Evolutionary conservation across 1,140 invertebrate species (phyloP).

Genomic region (Aphelinus atriplicis): DNA sequence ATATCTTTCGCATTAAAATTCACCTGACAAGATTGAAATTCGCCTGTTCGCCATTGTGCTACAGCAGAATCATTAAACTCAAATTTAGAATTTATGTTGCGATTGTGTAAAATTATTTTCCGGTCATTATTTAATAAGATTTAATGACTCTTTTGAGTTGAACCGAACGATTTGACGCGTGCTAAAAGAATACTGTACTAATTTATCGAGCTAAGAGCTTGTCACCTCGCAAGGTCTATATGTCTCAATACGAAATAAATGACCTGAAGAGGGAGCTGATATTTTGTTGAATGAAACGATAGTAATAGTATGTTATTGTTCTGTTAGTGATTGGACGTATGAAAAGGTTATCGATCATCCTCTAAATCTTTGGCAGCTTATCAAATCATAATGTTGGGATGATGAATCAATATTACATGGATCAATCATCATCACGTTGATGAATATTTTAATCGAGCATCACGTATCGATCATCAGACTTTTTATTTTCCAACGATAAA

Average conservation of each 20-base stretch:
- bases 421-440: too few relatives aligned
- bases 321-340: conserved; percentile 14
- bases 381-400: too few relatives aligned
- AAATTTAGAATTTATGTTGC: background rate
- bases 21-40: conserved; percentile 38
- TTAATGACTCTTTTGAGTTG: background rate
- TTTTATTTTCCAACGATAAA: background rate
- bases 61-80: background rate
- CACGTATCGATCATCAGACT: background rate
- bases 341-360: conserved; percentile 6
- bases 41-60: conserved; percentile 2
- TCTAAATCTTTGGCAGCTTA: conserved; percentile 23
- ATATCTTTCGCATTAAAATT: conserved; percentile 6
- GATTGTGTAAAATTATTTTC: background rate
- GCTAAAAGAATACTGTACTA: conserved; percentile 16
- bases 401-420: too few relatives aligned
- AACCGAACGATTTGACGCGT: background rate
- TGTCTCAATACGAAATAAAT: background rate
- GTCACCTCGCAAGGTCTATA: background rate
- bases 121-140: conserved; percentile 10
- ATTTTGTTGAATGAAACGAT: too few relatives aligned
- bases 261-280: background rate
- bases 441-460: too few relatives aligned
- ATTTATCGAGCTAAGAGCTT: background rate
- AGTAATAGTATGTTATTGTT: background rate